These are phyloP conservation scores for Sceliomorpha sp. DNA, from an alignment of 2,888 invertebrate species.

Conservation along the genomic window DNA sequence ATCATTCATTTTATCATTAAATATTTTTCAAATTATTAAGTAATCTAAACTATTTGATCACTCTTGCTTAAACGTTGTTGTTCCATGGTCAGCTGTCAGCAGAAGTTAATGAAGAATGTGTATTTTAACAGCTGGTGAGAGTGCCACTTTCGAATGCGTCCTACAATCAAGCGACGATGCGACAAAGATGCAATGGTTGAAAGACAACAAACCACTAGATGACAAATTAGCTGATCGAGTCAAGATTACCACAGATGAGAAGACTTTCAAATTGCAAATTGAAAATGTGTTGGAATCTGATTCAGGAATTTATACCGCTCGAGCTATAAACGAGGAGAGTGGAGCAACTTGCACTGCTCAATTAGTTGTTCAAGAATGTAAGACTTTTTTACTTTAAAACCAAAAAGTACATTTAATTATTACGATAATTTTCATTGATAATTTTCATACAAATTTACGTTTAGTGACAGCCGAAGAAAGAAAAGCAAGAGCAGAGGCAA, in stretches of 20 bases:
- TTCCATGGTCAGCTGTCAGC: slow-evolving; percentile 21
- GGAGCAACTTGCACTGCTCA: slow-evolving; percentile 92
- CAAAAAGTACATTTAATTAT: not conserved
- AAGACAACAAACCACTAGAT: slow-evolving; percentile 91
- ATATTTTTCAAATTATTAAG: not conserved
- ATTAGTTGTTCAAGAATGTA: slow-evolving; percentile 91
- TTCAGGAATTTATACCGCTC: slow-evolving; percentile 94
- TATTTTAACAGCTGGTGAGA: slow-evolving; percentile 87
- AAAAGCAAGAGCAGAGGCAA: slow-evolving; percentile 85
- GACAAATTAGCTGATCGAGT: slow-evolving; percentile 89
- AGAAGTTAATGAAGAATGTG: slow-evolving; percentile 2
- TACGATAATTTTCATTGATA: slow-evolving; percentile 5
- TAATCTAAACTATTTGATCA: slow-evolving; percentile 3
- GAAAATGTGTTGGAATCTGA: slow-evolving; percentile 89
- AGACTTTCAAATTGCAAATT: slow-evolving; percentile 86
- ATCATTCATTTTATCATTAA: slow-evolving; percentile 1
- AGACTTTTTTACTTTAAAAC: slow-evolving; percentile 73
- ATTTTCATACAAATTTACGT: slow-evolving; percentile 12
- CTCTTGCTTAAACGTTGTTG: slow-evolving; percentile 23
- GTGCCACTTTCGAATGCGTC: slow-evolving; percentile 89
- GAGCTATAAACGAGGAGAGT: slow-evolving; percentile 90
- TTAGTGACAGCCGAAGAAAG: slow-evolving; percentile 88
- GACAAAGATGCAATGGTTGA: slow-evolving; percentile 88
- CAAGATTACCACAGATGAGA: slow-evolving; percentile 83
- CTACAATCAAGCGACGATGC: slow-evolving; percentile 84